Conservation (phyloP, 2,888 invertebrate genomes). For the Sminthurinus aureus region DNA sequence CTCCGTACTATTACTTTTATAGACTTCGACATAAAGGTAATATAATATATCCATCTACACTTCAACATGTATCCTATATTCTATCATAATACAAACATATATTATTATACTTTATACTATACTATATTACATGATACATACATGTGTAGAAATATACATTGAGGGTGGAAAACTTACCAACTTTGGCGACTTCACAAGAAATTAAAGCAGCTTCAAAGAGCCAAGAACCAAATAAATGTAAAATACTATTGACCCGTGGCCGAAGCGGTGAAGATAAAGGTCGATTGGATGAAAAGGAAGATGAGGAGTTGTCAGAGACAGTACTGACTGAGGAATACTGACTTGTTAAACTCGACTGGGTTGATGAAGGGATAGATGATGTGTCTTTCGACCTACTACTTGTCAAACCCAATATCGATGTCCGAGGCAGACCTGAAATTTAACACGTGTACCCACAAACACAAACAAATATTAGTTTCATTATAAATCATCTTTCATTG, state of each 20-base stretch:
- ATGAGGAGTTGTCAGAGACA: conserved; percentile 4
- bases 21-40: no score
- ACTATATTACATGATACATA: no score
- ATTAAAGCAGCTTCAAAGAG: conserved; percentile 94
- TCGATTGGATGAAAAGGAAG: conserved; percentile 20
- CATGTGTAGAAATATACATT: background rate
- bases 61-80: no score
- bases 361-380: conserved; percentile 69
- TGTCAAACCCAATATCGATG: conserved; percentile 80
- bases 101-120: no score
- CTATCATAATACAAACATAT: no score
- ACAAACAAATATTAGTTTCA: background rate
- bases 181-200: conserved; percentile 72
- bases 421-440: conserved; percentile 64
- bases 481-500: background rate
- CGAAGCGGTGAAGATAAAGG: conserved; percentile 70
- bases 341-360: conserved; percentile 67
- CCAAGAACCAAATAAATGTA: conserved; percentile 96
- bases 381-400: conserved; percentile 72
- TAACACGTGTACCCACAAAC: background rate
- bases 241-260: conserved; percentile 92
- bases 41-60: no score
- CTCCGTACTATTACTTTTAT: background rate
- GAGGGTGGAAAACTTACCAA: conserved; percentile 57
- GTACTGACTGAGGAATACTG: conserved; percentile 43